Conservation (phyloP, 2,113 vertebrate genomes). For the Leptosomus discolor region DNA sequence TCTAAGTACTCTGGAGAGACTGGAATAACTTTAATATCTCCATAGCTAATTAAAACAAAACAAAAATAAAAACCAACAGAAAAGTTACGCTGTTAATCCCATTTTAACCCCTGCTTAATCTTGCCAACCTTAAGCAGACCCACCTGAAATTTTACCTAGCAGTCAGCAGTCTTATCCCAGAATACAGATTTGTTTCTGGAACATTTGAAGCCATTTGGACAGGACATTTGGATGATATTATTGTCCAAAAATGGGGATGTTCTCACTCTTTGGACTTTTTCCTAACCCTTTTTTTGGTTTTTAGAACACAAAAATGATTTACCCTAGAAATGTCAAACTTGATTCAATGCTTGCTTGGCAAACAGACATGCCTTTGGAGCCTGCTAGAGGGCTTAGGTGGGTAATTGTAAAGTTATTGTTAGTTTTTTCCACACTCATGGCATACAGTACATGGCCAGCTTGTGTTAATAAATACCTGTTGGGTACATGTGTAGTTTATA, state of each 20-base stretch:
- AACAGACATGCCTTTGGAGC: constrained; percentile 42
- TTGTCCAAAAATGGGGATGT: constrained; percentile 58
- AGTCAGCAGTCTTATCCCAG: neutral
- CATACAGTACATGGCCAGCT: constrained; percentile 12
- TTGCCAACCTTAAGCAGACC: neutral
- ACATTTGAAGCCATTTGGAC: constrained; percentile 52
- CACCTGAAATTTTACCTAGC: constrained; percentile 51
- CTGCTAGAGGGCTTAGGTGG: constrained; percentile 58
- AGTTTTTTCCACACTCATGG: constrained; percentile 59
- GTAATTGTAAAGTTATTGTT: constrained; percentile 66
- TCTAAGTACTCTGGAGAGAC: neutral
- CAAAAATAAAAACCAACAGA: neutral
- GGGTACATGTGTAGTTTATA: constrained; percentile 58
- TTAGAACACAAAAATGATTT: constrained; percentile 58
- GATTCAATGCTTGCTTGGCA: constrained; percentile 56
- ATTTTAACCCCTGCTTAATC: neutral
- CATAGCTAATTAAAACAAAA: neutral
- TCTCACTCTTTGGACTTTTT: constrained; percentile 62
- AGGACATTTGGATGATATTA: constrained; percentile 55
- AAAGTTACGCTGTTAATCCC: neutral
- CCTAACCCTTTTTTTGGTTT: constrained; percentile 39
- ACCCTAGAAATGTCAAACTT: constrained; percentile 66
- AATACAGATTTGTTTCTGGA: constrained; percentile 41
- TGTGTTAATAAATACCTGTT: constrained; percentile 62
- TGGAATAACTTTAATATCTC: neutral